Conservation (phyloP, 2,797 vertebrate species). For the Sebastes taczanowskii region DNA sequence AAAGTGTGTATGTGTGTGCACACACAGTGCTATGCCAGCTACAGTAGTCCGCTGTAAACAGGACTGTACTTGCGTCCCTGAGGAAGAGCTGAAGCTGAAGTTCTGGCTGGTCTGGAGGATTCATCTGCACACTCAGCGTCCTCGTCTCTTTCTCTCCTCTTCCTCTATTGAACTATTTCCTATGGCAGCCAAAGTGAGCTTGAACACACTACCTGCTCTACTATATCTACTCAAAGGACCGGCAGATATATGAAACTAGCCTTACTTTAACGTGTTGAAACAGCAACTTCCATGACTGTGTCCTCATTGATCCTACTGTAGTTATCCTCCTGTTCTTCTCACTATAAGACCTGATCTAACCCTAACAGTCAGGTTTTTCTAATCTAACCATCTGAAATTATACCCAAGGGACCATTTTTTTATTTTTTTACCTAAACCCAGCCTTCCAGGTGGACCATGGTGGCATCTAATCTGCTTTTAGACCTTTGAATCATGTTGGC, state of each 20-base stretch:
- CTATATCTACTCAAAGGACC: not conserved
- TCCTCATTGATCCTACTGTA: not conserved
- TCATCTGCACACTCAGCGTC: not conserved
- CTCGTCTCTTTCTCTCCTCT: not conserved
- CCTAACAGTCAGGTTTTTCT: not conserved
- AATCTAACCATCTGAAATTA: not conserved
- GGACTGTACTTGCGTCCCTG: not conserved
- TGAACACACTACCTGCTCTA: not conserved
- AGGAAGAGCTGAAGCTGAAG: not conserved
- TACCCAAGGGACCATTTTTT: not conserved
- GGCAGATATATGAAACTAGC: not conserved
- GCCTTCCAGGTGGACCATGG: not conserved
- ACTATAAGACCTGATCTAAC: too few species aligned
- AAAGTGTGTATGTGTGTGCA: not conserved
- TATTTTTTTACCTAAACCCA: not conserved
- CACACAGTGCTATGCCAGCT: not conserved
- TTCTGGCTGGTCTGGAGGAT: not conserved
- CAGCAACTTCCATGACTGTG: not conserved
- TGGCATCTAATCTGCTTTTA: not conserved
- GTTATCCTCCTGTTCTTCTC: too few species aligned
- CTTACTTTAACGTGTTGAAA: constrained; percentile 8
- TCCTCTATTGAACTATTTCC: not conserved
- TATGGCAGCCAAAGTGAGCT: not conserved
- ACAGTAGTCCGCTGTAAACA: not conserved
- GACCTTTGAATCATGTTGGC: not conserved